Evolutionary conservation across 2,888 invertebrate species (phyloP).

Genomic region (Teleiodes luculella): DNA sequence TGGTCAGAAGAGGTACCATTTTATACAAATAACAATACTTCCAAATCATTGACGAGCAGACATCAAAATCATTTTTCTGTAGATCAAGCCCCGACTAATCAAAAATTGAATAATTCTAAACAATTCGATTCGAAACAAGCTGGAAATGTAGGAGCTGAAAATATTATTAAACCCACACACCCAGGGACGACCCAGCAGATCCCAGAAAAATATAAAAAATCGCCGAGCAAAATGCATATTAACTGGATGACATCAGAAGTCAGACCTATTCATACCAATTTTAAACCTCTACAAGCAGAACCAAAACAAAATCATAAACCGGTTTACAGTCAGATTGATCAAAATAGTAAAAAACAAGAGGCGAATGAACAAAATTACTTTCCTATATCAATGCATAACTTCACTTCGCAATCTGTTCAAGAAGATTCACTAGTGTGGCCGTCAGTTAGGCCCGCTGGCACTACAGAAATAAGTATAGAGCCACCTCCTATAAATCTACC

Average conservation of each 20-base stretch:
- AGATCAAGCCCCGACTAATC: constrained; percentile 44
- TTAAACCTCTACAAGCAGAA: constrained; percentile 43
- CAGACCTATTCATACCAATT: constrained; percentile 60
- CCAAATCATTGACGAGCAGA: constrained; percentile 51
- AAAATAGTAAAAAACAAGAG: constrained; percentile 51
- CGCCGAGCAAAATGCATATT: constrained; percentile 67
- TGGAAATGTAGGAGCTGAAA: constrained; percentile 37
- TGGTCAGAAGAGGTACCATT: constrained; percentile 70
- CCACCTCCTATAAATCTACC: constrained; percentile 71
- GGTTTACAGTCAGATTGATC: constrained; percentile 47
- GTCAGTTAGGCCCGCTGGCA: constrained; percentile 60
- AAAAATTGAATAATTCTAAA: constrained; percentile 46
- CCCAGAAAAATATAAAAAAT: constrained; percentile 64
- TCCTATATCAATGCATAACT: constrained; percentile 67
- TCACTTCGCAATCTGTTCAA: constrained; percentile 53
- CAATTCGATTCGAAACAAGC: constrained; percentile 53
- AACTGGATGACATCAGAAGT: constrained; percentile 76
- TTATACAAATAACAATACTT: constrained; percentile 49
- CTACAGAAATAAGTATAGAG: constrained; percentile 71
- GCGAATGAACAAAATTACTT: constrained; percentile 61
- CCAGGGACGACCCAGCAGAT: constrained; percentile 42
- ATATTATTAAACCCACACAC: constrained; percentile 44
- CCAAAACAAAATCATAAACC: constrained; percentile 53
- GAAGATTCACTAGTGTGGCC: constrained; percentile 72
- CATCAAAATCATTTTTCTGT: constrained; percentile 55